phyloP scores from a whole-genome alignment of 1,140 invertebrate species.

The Tenebrio molitor region DNA sequence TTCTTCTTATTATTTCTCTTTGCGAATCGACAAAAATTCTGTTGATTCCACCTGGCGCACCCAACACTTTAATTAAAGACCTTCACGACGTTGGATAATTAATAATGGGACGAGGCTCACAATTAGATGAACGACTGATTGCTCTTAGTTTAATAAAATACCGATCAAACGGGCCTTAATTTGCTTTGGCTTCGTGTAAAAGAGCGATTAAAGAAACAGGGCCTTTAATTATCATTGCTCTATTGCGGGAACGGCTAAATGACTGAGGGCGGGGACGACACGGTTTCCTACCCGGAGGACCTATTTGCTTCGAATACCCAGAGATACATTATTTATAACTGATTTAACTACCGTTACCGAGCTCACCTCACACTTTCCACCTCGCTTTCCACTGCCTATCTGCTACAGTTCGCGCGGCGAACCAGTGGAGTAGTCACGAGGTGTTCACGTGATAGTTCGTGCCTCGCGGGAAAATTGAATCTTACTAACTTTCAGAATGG shows the following conservation, averaged over 20 bases:
- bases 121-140: constrained; percentile 36
- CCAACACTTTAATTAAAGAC: constrained; percentile 7
- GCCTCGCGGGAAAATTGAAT: too few relatives aligned
- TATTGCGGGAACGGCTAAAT: constrained; percentile 11
- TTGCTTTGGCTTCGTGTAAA: constrained; percentile 35
- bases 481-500: too few relatives aligned
- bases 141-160: constrained; percentile 35
- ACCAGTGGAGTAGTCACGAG: too few relatives aligned
- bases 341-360: too few relatives aligned
- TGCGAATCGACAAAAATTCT: constrained; percentile 19
- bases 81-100: constrained; percentile 8
- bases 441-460: too few relatives aligned
- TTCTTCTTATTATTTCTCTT: constrained; percentile 8
- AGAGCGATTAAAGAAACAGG: constrained; percentile 31
- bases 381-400: too few relatives aligned
- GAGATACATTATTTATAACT: too few relatives aligned
- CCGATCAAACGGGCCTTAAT: constrained; percentile 32
- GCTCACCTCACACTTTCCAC: too few relatives aligned
- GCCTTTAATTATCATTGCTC: constrained; percentile 34
- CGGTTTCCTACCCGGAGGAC: not conserved
- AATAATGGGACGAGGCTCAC: constrained; percentile 23
- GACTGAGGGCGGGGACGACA: not conserved
- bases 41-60: constrained; percentile 20
- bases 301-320: not conserved
- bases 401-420: too few relatives aligned